Base-by-base conservation (phyloP, 2,113 vertebrate genomes). In the Callipepla californica region DNA sequence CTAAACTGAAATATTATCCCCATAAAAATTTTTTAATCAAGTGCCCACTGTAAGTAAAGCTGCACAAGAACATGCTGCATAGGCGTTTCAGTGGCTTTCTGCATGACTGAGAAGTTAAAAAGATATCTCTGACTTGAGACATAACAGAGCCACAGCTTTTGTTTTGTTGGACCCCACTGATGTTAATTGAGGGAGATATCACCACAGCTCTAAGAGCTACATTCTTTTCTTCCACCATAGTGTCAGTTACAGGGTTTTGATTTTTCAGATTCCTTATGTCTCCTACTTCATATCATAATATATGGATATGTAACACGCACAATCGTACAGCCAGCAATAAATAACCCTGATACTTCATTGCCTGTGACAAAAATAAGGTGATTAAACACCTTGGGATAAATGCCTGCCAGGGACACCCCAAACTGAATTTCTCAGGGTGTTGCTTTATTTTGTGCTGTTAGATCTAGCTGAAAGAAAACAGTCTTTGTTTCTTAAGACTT, bases 401-500 rank as follows among this genome's bases (percentile, higher is more conserved):
- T 62, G 26, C 34, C 13, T 58, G 32, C 17, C 30, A 65, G n/a
- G 30, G 42, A 47, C 4, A 11, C 21, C 14, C 30, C 14, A 63
- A 48, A 69, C 1, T 11, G 25, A 79, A 85, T 69, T 77, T 55
- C 70, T 72, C 67, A 63, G 13, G 53, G 36, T 17, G 18, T 62
- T 23, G n/a, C 12, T 85, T 69, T 77, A 83, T 63, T 91, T 89
- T 70, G 55, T 59, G 7, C 68, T 63, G 13, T 82, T 82, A 80
- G 85, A 83, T 50, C 42, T 48, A 38, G 6, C 38, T 74, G 47
- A 73, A 65, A 92, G 45, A 82, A 94, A 92, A 82, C 72, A 94
- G 76, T 63, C 89, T 95, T 91, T 89, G 72, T 80, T 93, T 91
- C 75, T 67, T 92, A 91, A 67, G 78, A 82, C 67, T 81, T 85